phyloP scores from a whole-genome alignment of 2,113 vertebrate genomes.

The Phainopepla nitens region DNA sequence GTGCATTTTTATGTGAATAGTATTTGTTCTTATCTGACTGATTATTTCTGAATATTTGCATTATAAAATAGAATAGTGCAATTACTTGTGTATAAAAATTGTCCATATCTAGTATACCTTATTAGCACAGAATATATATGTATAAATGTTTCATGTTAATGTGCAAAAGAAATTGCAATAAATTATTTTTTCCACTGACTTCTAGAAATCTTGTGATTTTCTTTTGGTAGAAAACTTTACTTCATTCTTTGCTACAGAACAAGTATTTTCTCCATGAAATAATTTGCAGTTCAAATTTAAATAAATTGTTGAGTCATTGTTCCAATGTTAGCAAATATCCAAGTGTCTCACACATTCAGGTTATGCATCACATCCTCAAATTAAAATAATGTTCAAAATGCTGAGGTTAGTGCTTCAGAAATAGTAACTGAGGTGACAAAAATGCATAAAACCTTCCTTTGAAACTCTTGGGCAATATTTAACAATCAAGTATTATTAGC shows the following conservation, averaged over 20 bases:
- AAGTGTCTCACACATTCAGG: not conserved
- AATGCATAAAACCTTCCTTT: not conserved
- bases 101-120: slow-evolving; percentile 56
- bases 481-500: not conserved
- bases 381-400: not conserved
- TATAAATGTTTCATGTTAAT: slow-evolving; percentile 71
- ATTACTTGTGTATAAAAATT: slow-evolving; percentile 66
- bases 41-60: slow-evolving; percentile 60
- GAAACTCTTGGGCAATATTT: not conserved
- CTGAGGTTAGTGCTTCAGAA: not conserved
- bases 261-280: not conserved
- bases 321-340: not conserved
- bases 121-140: slow-evolving; percentile 61
- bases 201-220: not conserved
- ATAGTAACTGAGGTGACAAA: not conserved
- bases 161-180: slow-evolving; percentile 72
- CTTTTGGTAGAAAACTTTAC: not conserved
- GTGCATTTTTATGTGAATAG: slow-evolving; percentile 42
- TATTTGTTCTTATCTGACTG: slow-evolving; percentile 31
- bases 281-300: not conserved
- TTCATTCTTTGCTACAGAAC: not conserved
- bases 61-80: slow-evolving; percentile 60
- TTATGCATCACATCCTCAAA: not conserved
- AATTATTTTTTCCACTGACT: slow-evolving; percentile 80
- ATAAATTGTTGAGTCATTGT: not conserved